phyloP scores from a whole-genome alignment of 2,113 vertebrate genomes.

The Bostrychus sinensis region DNA sequence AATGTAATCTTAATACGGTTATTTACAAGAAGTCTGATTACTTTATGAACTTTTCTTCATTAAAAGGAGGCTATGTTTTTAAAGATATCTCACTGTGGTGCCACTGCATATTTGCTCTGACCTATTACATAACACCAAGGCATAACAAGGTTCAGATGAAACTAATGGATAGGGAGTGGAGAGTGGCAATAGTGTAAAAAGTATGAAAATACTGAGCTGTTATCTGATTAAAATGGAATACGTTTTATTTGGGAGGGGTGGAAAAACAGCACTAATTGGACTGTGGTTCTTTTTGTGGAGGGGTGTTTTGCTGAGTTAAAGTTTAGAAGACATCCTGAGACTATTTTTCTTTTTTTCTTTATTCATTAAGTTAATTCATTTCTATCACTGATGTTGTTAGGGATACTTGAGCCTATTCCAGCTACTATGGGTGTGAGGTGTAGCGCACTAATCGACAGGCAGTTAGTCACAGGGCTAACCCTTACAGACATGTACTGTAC shows the following conservation, averaged over 20 bases:
- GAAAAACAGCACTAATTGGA: background rate
- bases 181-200: background rate
- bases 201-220: background rate
- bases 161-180: background rate
- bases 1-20: slow-evolving; percentile 58
- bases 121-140: background rate
- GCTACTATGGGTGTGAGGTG: too few relatives aligned
- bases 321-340: too few relatives aligned
- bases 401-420: too few relatives aligned
- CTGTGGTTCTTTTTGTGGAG: slow-evolving; percentile 5
- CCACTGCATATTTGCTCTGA: slow-evolving; percentile 13
- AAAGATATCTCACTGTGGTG: slow-evolving; percentile 15
- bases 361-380: too few relatives aligned
- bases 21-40: slow-evolving; percentile 55
- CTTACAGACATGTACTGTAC: too few relatives aligned
- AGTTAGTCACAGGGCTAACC: too few relatives aligned
- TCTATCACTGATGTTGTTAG: too few relatives aligned
- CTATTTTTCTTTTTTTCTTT: too few relatives aligned
- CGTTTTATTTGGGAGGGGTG: background rate
- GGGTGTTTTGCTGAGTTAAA: too few relatives aligned
- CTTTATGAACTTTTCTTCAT: slow-evolving; percentile 27
- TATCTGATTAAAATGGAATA: background rate
- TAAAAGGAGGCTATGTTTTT: slow-evolving; percentile 13
- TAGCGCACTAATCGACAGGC: too few relatives aligned
- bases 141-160: background rate